phyloP scores from a whole-genome alignment of 2,888 invertebrate genomes.

The Sepioteuthis lessoniana region DNA sequence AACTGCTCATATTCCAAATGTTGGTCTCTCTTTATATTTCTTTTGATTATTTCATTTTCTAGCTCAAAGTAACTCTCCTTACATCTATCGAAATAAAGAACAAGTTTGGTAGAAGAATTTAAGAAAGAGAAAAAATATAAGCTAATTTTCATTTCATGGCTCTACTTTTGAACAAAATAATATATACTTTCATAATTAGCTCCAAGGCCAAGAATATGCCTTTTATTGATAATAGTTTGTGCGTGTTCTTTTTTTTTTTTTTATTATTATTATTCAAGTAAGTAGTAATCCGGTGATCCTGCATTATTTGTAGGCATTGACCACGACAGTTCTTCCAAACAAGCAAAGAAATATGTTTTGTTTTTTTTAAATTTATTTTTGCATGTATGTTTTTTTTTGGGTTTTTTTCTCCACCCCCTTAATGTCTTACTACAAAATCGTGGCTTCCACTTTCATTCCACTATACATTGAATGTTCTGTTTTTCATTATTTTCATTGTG shows the following conservation, averaged over 20 bases:
- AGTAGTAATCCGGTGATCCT: background rate
- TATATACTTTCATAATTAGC: background rate
- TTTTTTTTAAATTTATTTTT: background rate
- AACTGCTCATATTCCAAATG: background rate
- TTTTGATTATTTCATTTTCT: background rate
- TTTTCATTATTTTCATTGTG: too few relatives aligned
- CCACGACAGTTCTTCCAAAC: background rate
- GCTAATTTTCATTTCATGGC: background rate
- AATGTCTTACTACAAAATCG: background rate
- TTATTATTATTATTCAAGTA: background rate
- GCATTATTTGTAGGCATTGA: background rate
- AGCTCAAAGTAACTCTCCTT: background rate
- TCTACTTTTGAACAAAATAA: background rate
- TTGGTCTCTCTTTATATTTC: background rate
- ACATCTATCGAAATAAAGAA: background rate
- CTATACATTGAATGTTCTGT: too few relatives aligned
- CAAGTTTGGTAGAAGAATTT: background rate
- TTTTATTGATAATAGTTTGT: too few relatives aligned
- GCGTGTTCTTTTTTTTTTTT: too few relatives aligned
- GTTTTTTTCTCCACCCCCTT: background rate
- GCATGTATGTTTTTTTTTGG: background rate
- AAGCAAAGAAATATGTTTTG: background rate
- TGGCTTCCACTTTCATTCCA: too few relatives aligned
- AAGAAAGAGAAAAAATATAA: background rate
- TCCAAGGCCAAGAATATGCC: too few relatives aligned